Percentiles rank a stretch among this genome's conserved stretches.
phyloP scores from a whole-genome alignment of 2,797 vertebrate genomes.

The Myotis findleyi region DNA sequence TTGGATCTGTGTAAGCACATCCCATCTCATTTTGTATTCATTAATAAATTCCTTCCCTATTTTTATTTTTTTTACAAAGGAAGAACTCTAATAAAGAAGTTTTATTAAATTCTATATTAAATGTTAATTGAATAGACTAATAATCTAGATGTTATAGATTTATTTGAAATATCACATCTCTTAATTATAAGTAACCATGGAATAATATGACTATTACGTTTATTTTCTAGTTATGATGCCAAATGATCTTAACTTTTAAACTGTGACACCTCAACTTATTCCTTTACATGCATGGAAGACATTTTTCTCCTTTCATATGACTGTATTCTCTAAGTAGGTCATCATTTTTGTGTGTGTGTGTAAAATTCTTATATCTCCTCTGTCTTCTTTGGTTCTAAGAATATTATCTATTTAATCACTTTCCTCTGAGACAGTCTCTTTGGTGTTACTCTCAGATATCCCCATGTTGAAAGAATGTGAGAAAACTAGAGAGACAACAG shows the following conservation, averaged over 20 bases:
- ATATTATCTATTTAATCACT: neutral
- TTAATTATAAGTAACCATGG: slow-evolving; percentile 60
- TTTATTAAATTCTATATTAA: slow-evolving; percentile 71
- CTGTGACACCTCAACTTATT: neutral
- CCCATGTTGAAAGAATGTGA: neutral
- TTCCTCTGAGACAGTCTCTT: neutral
- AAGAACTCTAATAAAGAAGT: slow-evolving; percentile 66
- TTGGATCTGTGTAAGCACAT: slow-evolving; percentile 53
- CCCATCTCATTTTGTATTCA: slow-evolving; percentile 56
- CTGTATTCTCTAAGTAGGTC: neutral
- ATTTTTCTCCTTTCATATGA: neutral
- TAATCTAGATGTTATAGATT: slow-evolving; percentile 59
- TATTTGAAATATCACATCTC: slow-evolving; percentile 61
- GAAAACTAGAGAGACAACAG: neutral
- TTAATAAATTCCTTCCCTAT: slow-evolving; percentile 67
- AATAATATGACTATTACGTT: slow-evolving; percentile 24
- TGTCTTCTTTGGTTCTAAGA: neutral
- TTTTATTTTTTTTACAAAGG: slow-evolving; percentile 61
- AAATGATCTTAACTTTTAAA: slow-evolving; percentile 41
- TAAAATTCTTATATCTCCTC: neutral
- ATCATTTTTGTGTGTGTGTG: neutral
- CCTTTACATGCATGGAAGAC: neutral
- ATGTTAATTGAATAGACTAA: slow-evolving; percentile 65
- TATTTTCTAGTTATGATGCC: neutral
- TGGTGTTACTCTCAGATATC: neutral